Conservation (phyloP, 2,797 vertebrate genomes). For the Mastacembelus armatus region DNA sequence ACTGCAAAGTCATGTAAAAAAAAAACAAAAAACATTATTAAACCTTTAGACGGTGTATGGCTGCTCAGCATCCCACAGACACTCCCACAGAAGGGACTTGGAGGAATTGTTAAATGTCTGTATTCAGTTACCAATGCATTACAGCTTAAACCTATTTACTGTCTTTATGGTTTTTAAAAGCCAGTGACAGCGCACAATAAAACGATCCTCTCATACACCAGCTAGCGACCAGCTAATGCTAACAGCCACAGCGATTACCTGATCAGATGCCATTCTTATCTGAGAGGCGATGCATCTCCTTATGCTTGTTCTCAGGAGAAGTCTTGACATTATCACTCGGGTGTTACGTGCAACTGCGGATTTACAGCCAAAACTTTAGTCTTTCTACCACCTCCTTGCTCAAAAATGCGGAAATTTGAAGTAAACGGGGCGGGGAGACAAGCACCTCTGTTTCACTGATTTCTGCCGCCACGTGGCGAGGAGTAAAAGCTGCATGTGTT, state of each 20-base stretch:
- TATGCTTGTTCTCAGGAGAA: constrained; percentile 64
- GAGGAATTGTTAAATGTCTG: no score
- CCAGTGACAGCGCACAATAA: no score
- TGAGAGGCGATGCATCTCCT: constrained; percentile 72
- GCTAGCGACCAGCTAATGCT: constrained; percentile 62
- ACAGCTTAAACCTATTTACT: no score
- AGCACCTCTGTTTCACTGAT: background rate
- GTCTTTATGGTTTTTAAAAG: no score
- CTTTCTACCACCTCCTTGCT: accelerated
- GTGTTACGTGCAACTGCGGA: no score
- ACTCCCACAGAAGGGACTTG: no score
- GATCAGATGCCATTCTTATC: constrained; percentile 82
- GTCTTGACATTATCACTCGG: constrained; percentile 68
- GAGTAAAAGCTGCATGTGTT: background rate
- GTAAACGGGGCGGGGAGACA: constrained; percentile 22
- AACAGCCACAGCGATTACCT: constrained; percentile 74
- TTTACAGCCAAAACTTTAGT: background rate
- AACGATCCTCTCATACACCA: no score
- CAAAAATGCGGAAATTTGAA: constrained; percentile 59
- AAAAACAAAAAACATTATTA: no score
- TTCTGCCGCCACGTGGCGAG: constrained; percentile 50
- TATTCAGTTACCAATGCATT: no score
- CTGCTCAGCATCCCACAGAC: no score
- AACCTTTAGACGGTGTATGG: no score
- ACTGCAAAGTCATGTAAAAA: no score